These are phyloP conservation scores for Ctenodactylus gundi DNA, from an alignment of 2,113 vertebrate species.

Conservation along the genomic window DNA sequence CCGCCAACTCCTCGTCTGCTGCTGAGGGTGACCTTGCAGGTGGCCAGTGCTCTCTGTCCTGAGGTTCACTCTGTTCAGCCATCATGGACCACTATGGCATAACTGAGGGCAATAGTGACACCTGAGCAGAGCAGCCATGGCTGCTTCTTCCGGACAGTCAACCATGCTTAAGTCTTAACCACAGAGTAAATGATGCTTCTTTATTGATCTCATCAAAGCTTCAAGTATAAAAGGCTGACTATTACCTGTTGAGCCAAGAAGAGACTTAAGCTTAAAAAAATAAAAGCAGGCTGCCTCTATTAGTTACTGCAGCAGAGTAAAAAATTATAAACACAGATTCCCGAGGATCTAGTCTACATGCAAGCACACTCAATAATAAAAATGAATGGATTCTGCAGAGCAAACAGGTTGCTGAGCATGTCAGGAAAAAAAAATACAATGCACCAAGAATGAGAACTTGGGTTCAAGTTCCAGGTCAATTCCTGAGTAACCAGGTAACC, in stretches of 20 bases:
- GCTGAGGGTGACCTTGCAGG: conserved; percentile 84
- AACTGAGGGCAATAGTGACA: conserved; percentile 73
- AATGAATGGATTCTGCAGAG: background rate
- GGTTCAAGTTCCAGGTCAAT: background rate
- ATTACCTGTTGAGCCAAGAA: conserved; percentile 70
- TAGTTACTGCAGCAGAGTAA: background rate
- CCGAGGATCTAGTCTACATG: background rate
- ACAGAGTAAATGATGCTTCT: conserved; percentile 56
- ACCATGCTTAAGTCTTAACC: conserved; percentile 31
- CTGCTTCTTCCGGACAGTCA: conserved; percentile 48
- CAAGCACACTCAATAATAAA: background rate
- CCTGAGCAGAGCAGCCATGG: conserved; percentile 66
- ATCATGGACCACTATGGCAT: conserved; percentile 66
- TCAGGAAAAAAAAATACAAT: background rate
- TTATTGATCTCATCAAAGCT: conserved; percentile 52
- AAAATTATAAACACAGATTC: conserved; percentile 46
- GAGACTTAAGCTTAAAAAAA: conserved; percentile 42
- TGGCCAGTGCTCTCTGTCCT: conserved; percentile 70
- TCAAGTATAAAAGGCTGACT: conserved; percentile 65
- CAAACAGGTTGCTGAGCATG: background rate
- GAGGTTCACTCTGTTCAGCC: conserved; percentile 82
- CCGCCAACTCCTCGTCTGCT: conserved; percentile 88
- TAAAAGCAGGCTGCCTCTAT: conserved; percentile 57
- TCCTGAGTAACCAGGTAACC: background rate
- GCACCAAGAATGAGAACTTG: background rate